Base-by-base conservation (phyloP, 1,140 invertebrate genomes). In the Zaprionus kolodkinae region DNA sequence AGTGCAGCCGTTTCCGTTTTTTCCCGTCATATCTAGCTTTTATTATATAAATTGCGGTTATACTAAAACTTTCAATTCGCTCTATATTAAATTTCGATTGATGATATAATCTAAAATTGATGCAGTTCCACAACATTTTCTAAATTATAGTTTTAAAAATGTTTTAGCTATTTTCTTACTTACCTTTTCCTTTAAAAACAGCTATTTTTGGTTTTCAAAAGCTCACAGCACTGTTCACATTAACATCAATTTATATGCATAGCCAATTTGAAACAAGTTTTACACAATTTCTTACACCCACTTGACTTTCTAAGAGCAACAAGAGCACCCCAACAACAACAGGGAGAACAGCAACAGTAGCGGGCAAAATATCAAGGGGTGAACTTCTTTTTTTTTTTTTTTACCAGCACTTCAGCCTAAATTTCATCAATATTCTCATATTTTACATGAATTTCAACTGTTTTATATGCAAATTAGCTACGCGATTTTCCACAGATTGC, bases 181-280 rank as follows among this genome's bases (percentile, higher is more conserved):
- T 6, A 30, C 27, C 27, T 30, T 30, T 30, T 6, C 27, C 1
- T 30, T 27, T 30, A 4, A 30, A 30, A 30, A 30, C 3, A 30
- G 27, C 27, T 30, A 30, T 30, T 30, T 30, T 30, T 30, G 27
- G 27, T 4, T 6, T 30, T 30, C 27, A 2, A 1, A 15, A 45
- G n/a, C 15, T 45, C 13, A n/a, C 40, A 45, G n/a, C 40, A 15
- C 40, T 40, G 13, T 6, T 54, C 48, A 85, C 82, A 92, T 92
- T 92, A 92, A 91, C 91, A 61, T 81, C 88, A 91, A 92, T 92
- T 92, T 92, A 92, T 92, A 92, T 92, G 91, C 91, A 92, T 87
- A 92, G 91, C 80, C 90, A 92, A 91, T 91, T 89, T 92, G 77
- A 76, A 91, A 83, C 76, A 84, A 87, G 89, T 92, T 92, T 92